Evolutionary conservation across 2,113 vertebrate species (phyloP), one percentile per base, ranked within the genome.

Genomic region (Formicarius rufipectus): DNA sequence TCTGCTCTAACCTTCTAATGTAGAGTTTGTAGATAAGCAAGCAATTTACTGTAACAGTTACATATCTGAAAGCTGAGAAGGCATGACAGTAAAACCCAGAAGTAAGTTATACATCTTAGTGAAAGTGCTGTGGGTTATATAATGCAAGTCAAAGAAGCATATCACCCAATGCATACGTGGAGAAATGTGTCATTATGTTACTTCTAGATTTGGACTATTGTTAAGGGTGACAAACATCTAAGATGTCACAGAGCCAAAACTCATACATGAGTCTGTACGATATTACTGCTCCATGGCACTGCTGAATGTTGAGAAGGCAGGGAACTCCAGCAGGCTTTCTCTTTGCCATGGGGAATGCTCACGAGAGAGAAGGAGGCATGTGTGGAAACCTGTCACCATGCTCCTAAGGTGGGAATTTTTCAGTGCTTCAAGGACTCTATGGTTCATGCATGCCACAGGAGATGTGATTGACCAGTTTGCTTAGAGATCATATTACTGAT

Each of bases 21-120:
- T 14, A 86, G 64, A 71, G 31, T 47, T 82, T 79, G 87, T 55
- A 81, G 90, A 84, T 95, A 92, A 90, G 64, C 30, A 42, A 89
- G 16, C 76, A 28, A 31, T 87, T 96, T 89, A 47, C 30, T 75
- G 14, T 71, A 74, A 77, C 17, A 68, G 53, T 56, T 24, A 0
- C n/a, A 6, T 74, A 52, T 81, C 77, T 91, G 71, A 89, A 92
- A 91, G 56, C 55, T 89, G 83, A 84, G 59, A 63, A 81, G 23
- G 30, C 7, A 3, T 64, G 45, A 55, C n/a, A 83, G 40, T 47
- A 83, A 95, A 86, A 50, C 23, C 44, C 84, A 87, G 24, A 75
- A 68, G n/a, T 37, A 40, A 24, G 27, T 55, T 84, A 18, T 39
- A 12, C 58, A 59, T 74, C 25, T 71, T 40, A 52, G 44, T 31